These are phyloP conservation scores for Aulostomus chinensis DNA, from an alignment of 2,797 vertebrate species.

Conservation along the genomic window DNA sequence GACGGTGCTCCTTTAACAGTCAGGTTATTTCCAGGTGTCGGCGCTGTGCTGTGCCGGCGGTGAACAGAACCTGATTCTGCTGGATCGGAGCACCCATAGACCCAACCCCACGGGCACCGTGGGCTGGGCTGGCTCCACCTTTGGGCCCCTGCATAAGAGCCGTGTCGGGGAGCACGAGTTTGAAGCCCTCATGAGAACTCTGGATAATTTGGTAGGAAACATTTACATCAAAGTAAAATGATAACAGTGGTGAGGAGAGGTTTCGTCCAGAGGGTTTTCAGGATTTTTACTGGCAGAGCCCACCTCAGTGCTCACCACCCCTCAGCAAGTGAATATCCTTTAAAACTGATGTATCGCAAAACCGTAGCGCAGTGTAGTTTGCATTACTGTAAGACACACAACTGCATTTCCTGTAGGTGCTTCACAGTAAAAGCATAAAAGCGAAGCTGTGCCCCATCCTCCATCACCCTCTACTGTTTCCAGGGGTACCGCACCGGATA, in stretches of 20 bases:
- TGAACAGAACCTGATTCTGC: constrained; percentile 88
- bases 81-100: constrained; percentile 86
- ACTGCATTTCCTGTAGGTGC: constrained; percentile 22
- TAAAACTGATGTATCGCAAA: too few species aligned
- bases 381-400: too few species aligned
- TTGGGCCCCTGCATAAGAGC: constrained; percentile 94
- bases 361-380: too few species aligned
- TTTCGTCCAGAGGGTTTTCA: not conserved
- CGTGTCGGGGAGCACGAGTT: constrained; percentile 94
- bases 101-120: constrained; percentile 86
- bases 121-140: constrained; percentile 93
- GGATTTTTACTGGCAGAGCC: constrained; percentile 1
- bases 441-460: too few species aligned
- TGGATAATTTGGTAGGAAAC: constrained; percentile 92
- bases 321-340: too few species aligned
- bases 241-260: not conserved
- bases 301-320: too few species aligned
- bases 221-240: not conserved
- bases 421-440: constrained; percentile 29
- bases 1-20: too few species aligned
- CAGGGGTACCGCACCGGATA: constrained; percentile 90
- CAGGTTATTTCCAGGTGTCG: constrained; percentile 90
- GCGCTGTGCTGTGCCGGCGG: constrained; percentile 89
- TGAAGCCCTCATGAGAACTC: constrained; percentile 96
- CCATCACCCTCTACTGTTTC: too few species aligned